These are phyloP conservation scores for Mungos mungo DNA, from an alignment of 2,113 vertebrate species.

Conservation along the genomic window DNA sequence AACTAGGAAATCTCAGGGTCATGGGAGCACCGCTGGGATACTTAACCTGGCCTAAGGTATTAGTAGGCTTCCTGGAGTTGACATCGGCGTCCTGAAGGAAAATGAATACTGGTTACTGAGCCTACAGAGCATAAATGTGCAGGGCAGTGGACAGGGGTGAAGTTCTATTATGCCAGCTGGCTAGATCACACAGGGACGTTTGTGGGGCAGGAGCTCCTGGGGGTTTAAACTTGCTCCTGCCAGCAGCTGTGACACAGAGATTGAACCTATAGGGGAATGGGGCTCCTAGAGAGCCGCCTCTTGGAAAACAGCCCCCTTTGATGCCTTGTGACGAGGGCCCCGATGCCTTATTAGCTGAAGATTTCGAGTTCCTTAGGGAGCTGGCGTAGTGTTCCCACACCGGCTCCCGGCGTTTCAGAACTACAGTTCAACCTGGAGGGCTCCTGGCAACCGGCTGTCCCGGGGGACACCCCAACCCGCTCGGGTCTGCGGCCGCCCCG, in stretches of 20 bases:
- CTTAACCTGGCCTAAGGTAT: not conserved
- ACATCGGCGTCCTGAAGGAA: not conserved
- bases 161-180: not conserved
- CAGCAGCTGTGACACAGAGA: not conserved
- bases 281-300: not conserved
- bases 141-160: not conserved
- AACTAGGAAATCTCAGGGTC: not conserved
- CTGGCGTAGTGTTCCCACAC: not conserved
- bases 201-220: not conserved
- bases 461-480: rapidly evolving
- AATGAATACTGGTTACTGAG: not conserved
- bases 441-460: rapidly evolving
- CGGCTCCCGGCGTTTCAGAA: no score
- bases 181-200: not conserved
- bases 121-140: not conserved
- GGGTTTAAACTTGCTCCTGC: not conserved
- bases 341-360: not conserved
- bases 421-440: rapidly evolving
- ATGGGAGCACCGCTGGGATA: not conserved
- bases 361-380: not conserved
- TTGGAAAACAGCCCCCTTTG: not conserved
- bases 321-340: not conserved
- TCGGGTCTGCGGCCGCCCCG: not conserved
- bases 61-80: not conserved
- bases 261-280: not conserved